Evolutionary conservation across 2,113 vertebrate genomes (phyloP), one percentile per base, ranked within the genome.

Genomic region (Euleptes europaea): DNA sequence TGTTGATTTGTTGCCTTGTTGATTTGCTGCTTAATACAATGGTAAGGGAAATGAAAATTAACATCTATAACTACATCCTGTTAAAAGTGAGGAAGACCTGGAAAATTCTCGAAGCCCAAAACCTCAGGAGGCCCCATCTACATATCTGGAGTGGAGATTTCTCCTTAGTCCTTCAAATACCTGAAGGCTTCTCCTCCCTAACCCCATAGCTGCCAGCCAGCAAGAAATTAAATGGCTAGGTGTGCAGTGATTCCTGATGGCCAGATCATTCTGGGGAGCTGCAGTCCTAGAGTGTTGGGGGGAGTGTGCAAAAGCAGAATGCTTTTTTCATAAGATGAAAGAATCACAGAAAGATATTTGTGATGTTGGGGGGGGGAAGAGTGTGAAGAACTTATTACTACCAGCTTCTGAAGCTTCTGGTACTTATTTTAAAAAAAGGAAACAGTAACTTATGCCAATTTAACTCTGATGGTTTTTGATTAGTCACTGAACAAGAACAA

Each of bases 331-430:
- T 66, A 66, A 31, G 26, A 66, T 66, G 28, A 12, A n/a, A 66
- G 10, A 66, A 51, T 12, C 13, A 33, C 67, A 86, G 84, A 67
- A 4, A 47, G 19, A 87, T 60, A 78, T 26, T 23, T 70, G 21
- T 82, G 60, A 47, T 84, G 82, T 86, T 42, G 51, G 12, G 54
- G 47, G 44, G 33, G 31, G 21, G n/a, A n/a, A 84, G n/a, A 57
- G 73, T 82, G 74, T 51, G 33, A 85, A 91, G 82, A 28, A 75
- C 7, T 80, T 49, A 89, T 12, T 87, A 40, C 15, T 77, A 33
- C 23, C 73, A 84, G 63, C 15, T 28, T 76, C 4, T 84, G 60
- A 84, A 49, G 51, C 26, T 69, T 69, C 15, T 1, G 3, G 65
- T 70, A 21, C 51, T 44, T 28, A n/a, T 14, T 44, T 63, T 73